These are phyloP conservation scores for Nephrotoma flavescens DNA, from an alignment of 2,888 invertebrate genomes.

Conservation along the genomic window DNA sequence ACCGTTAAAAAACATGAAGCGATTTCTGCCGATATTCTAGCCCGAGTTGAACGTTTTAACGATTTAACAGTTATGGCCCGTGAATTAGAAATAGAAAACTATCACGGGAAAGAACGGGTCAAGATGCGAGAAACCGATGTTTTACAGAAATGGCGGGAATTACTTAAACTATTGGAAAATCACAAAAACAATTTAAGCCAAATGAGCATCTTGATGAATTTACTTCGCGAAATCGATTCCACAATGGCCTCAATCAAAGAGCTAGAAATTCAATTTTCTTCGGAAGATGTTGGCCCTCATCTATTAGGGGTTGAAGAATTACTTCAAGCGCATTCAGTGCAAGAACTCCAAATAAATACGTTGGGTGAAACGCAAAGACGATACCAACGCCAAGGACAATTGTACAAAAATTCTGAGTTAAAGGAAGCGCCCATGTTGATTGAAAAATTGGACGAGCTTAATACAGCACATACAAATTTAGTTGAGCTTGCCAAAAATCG, in stretches of 20 bases:
- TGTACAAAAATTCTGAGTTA: slow-evolving; percentile 39
- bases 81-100: slow-evolving; percentile 81
- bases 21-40: slow-evolving; percentile 90
- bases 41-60: slow-evolving; percentile 84
- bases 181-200: slow-evolving; percentile 62
- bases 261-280: slow-evolving; percentile 54
- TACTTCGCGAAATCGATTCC: slow-evolving; percentile 84
- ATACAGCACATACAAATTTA: slow-evolving; percentile 57
- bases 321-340: slow-evolving; percentile 82
- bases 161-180: slow-evolving; percentile 71
- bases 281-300: slow-evolving; percentile 86
- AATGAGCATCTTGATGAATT: slow-evolving; percentile 72
- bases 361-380: slow-evolving; percentile 72
- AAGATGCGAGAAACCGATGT: slow-evolving; percentile 46
- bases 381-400: slow-evolving; percentile 51
- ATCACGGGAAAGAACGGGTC: slow-evolving; percentile 77
- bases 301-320: slow-evolving; percentile 88
- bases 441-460: slow-evolving; percentile 58
- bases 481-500: slow-evolving; percentile 38
- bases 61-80: slow-evolving; percentile 87
- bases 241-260: slow-evolving; percentile 70
- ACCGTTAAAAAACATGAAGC: slow-evolving; percentile 98
- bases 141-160: slow-evolving; percentile 70
- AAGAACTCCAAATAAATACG: slow-evolving; percentile 81
- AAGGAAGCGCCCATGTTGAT: slow-evolving; percentile 44